Percentiles rank a stretch among this genome's conserved stretches.
Conservation (phyloP, 2,797 vertebrate species). For the Odontamblyopus rebecca region DNA sequence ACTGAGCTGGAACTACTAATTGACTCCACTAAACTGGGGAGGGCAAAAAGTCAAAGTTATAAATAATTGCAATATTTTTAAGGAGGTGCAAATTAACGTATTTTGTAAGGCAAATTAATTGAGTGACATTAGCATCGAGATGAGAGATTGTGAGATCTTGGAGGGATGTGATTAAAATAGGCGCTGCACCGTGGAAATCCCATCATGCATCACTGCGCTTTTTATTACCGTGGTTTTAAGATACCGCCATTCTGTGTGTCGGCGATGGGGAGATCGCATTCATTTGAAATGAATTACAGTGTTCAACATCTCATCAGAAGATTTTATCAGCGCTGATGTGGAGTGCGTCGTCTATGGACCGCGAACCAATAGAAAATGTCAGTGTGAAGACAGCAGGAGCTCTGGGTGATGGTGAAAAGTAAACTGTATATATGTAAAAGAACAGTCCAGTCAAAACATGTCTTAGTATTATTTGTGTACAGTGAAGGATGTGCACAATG, state of each 20-base stretch:
- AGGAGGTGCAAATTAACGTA: slow-evolving; percentile 20
- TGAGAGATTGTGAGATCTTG: slow-evolving; percentile 12
- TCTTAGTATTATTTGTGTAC: neutral
- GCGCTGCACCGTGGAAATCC: slow-evolving; percentile 4
- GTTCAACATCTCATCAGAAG: slow-evolving; percentile 14
- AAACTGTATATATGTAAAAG: neutral
- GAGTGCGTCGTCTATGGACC: neutral
- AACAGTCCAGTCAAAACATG: neutral
- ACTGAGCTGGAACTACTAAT: slow-evolving; percentile 31
- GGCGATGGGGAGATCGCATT: neutral
- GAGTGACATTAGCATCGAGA: slow-evolving; percentile 21
- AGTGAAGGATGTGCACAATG: neutral
- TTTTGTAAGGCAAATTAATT: slow-evolving; percentile 33
- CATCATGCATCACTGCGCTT: slow-evolving; percentile 9
- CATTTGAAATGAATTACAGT: slow-evolving; percentile 8
- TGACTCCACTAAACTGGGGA: slow-evolving; percentile 21
- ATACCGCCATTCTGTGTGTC: neutral
- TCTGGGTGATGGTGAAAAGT: neutral
- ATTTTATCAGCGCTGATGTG: slow-evolving; percentile 12
- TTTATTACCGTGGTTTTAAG: slow-evolving; percentile 11
- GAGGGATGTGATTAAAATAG: slow-evolving; percentile 15
- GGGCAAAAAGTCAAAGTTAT: slow-evolving; percentile 15
- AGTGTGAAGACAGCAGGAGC: neutral
- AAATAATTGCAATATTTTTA: slow-evolving; percentile 18
- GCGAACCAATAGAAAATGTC: slow-evolving; percentile 4